Evolutionary conservation across 2,113 vertebrate species (phyloP), one percentile per base, ranked within the genome.

Genomic region (Psettodes erumei): DNA sequence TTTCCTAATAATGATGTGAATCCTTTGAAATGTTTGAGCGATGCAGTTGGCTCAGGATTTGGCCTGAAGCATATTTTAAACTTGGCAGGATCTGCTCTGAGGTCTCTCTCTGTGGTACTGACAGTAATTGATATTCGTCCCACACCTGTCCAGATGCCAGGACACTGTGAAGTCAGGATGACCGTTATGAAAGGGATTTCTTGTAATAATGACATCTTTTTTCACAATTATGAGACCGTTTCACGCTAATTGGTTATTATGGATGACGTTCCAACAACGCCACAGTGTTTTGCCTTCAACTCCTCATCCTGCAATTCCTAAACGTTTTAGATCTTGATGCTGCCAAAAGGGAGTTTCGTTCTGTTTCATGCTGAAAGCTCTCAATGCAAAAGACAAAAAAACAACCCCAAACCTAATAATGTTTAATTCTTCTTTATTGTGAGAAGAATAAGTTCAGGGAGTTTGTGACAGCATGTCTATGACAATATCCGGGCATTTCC

Each of bases 101-200:
- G 66, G 55, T 67, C 55, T 43, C 51, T 35, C 37, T 45, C 40
- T 67, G 71, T 59, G 56, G 66, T 51, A 23, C 60, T 71, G 79
- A 71, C 63, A 65, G 64, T 60, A 60, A 70, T 53, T 77, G 53
- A 77, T 77, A 65, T 70, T 68, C 63, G 43, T n/a, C 58, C n/a
- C 25, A 19, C 3, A 33, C 32, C 63, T 64, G 61, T 38, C 25
- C 0, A 6, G 61, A 75, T 75, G 79, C 70, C 59, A 70, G 60
- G 47, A 47, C 73, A 33, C 30, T 48, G 64, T 69, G 47, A 42
- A 54, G 32, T 35, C 16, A 12, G 47, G 42, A 40, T 66, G 72
- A 80, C 69, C 76, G 83, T 67, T 77, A 47, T 15, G 21, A 56
- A 54, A 45, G n/a, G 19, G 18, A 55, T 35, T 76, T 68, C 25